These are phyloP conservation scores for Ditula angustiorana DNA, from an alignment of 2,888 invertebrate genomes.

Conservation along the genomic window DNA sequence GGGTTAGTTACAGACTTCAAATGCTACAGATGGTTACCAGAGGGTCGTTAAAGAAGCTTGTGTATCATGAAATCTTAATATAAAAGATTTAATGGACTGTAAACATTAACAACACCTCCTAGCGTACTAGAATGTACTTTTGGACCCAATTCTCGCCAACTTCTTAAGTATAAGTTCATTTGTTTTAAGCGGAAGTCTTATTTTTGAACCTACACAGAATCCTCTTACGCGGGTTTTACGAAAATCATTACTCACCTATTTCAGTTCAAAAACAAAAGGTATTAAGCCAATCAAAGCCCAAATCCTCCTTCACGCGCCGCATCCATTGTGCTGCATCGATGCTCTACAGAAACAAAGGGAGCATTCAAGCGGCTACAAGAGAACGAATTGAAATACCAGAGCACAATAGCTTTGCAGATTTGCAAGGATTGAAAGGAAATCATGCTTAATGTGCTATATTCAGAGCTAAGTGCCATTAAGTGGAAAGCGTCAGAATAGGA, in stretches of 20 bases:
- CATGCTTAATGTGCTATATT: constrained; percentile 24
- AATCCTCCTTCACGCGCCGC: constrained; percentile 2
- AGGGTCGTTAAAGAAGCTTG: too few relatives aligned
- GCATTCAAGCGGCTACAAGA: constrained; percentile 59
- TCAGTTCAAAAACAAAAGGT: not conserved
- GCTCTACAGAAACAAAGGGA: constrained; percentile 65
- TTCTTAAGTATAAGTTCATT: too few relatives aligned
- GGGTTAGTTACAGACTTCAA: too few relatives aligned
- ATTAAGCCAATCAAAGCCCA: not conserved
- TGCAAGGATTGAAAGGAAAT: constrained; percentile 42
- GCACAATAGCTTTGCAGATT: constrained; percentile 65
- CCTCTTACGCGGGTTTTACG: too few relatives aligned
- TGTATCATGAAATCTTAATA: too few relatives aligned
- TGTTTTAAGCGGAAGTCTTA: too few relatives aligned
- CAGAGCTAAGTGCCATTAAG: constrained; percentile 20
- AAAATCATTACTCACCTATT: not conserved
- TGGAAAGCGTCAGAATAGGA: constrained; percentile 15
- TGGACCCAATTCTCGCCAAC: too few relatives aligned
- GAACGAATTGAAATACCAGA: constrained; percentile 72
- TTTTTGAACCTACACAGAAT: too few relatives aligned
- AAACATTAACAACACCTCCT: too few relatives aligned
- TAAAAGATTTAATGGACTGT: too few relatives aligned
- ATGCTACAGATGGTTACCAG: too few relatives aligned
- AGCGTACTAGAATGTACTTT: too few relatives aligned
- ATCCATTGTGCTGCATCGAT: not conserved